Evolutionary conservation across 1,140 invertebrate species (phyloP).

Genomic region (Drosophila lowei): DNA sequence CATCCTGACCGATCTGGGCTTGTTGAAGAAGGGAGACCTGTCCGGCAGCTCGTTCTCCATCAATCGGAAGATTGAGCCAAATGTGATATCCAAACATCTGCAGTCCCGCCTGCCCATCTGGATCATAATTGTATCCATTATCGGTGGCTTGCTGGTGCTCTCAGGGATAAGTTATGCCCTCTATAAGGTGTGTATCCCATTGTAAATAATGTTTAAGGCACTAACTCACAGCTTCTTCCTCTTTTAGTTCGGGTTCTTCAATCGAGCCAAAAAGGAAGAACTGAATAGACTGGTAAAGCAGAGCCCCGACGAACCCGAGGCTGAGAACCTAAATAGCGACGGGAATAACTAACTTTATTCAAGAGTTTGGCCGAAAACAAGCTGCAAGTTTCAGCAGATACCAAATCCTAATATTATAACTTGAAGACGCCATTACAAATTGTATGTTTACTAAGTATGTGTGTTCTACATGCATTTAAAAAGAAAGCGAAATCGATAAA

Average conservation of each 20-base stretch:
- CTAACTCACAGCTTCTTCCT: neutral
- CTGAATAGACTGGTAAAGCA: conserved; percentile 68
- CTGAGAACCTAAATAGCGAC: conserved; percentile 72
- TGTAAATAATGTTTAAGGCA: neutral
- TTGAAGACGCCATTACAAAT: conserved; percentile 11
- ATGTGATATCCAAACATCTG: conserved; percentile 78
- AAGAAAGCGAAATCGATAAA: conserved; percentile 12
- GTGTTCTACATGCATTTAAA: conserved; percentile 26
- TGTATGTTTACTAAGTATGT: conserved; percentile 13
- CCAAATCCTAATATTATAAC: conserved; percentile 38
- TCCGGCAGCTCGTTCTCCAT: conserved; percentile 46
- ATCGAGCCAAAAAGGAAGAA: conserved; percentile 75
- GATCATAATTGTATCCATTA: conserved; percentile 68
- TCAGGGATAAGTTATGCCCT: conserved; percentile 64
- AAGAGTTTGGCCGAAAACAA: too few relatives aligned
- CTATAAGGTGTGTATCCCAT: conserved; percentile 63
- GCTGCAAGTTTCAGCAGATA: conserved; percentile 61
- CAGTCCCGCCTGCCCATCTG: conserved; percentile 56
- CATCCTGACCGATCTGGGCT: conserved; percentile 57
- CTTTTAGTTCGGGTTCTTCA: conserved; percentile 74
- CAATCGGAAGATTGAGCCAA: conserved; percentile 66
- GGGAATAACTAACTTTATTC: conserved; percentile 30
- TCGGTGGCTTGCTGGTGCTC: conserved; percentile 72
- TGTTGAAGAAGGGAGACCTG: conserved; percentile 68
- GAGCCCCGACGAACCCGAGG: conserved; percentile 69